Conservation (phyloP, 2,888 invertebrate genomes). For the Onthophagus sagittarius region DNA sequence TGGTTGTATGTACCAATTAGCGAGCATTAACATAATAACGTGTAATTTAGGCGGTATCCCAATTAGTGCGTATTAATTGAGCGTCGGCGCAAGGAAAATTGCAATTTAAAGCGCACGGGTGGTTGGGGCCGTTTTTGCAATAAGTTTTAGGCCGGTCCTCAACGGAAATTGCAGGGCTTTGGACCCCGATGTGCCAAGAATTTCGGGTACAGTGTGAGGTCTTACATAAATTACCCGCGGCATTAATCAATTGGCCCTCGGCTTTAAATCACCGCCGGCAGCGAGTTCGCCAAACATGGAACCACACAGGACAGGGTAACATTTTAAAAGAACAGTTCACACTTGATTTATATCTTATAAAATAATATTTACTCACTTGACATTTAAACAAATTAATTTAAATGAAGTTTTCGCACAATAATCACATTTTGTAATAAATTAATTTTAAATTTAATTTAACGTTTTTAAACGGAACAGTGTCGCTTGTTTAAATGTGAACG, state of each 20-base stretch:
- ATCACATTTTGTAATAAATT: neutral
- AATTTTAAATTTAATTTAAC: neutral
- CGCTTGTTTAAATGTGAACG: neutral
- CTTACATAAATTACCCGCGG: conserved; percentile 9
- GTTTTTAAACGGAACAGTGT: neutral
- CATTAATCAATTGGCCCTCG: conserved; percentile 10
- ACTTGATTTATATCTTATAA: neutral
- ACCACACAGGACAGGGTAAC: neutral
- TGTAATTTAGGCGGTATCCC: conserved; percentile 8
- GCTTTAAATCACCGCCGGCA: conserved; percentile 7
- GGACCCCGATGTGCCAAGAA: conserved; percentile 6
- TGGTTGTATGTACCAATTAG: neutral
- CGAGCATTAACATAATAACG: conserved; percentile 14
- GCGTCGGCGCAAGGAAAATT: conserved; percentile 1
- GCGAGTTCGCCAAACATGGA: conserved; percentile 10
- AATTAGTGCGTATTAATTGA: conserved; percentile 16
- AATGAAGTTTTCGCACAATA: neutral
- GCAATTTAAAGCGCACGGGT: conserved; percentile 7
- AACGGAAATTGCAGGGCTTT: conserved; percentile 2
- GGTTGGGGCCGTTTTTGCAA: conserved; percentile 2
- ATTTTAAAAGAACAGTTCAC: conserved; percentile 1
- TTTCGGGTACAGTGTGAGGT: conserved; percentile 12
- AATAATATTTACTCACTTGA: neutral
- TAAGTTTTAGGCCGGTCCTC: conserved; percentile 2
- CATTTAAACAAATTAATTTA: neutral